Evolutionary conservation across 2,888 invertebrate genomes (phyloP).

Genomic region (Cephonodes hylas): DNA sequence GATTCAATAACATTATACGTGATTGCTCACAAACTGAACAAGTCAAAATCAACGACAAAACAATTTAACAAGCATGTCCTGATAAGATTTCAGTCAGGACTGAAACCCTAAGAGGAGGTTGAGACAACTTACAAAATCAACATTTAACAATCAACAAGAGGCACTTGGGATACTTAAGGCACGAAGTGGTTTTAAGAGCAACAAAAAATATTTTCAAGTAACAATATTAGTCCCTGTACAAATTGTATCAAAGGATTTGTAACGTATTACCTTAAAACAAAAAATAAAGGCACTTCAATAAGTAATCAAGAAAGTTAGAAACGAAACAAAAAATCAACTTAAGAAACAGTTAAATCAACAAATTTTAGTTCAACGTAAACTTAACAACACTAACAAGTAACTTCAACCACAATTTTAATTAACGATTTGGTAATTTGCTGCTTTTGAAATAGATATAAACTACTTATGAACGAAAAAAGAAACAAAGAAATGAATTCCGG

Average conservation of each 20-base stretch:
- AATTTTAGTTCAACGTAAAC: conserved; percentile 18
- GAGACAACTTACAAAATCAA: not conserved
- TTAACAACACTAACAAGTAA: conserved; percentile 19
- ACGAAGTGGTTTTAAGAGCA: conserved; percentile 53
- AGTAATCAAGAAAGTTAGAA: conserved; percentile 16
- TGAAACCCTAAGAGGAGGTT: conserved; percentile 48
- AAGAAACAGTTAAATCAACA: conserved; percentile 25
- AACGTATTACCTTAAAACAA: not conserved
- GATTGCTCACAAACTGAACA: not conserved
- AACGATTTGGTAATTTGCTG: conserved; percentile 1
- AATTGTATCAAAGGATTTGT: not conserved
- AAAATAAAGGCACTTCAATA: not conserved
- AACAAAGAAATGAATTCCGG: not conserved
- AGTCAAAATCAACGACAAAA: not conserved
- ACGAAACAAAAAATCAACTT: conserved; percentile 15
- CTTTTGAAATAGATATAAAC: conserved; percentile 25
- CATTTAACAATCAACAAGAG: conserved; percentile 36
- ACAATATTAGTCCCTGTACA: not conserved
- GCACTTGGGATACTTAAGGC: conserved; percentile 67
- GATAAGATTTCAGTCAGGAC: conserved; percentile 36
- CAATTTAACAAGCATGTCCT: conserved; percentile 28
- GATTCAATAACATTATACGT: not conserved
- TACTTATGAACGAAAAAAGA: not conserved
- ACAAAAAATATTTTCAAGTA: not conserved
- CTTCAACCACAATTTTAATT: conserved; percentile 18